Percentiles rank a stretch among this genome's conserved stretches.
Conservation (phyloP, 2,113 vertebrate genomes). For the Eulemur rufifrons region DNA sequence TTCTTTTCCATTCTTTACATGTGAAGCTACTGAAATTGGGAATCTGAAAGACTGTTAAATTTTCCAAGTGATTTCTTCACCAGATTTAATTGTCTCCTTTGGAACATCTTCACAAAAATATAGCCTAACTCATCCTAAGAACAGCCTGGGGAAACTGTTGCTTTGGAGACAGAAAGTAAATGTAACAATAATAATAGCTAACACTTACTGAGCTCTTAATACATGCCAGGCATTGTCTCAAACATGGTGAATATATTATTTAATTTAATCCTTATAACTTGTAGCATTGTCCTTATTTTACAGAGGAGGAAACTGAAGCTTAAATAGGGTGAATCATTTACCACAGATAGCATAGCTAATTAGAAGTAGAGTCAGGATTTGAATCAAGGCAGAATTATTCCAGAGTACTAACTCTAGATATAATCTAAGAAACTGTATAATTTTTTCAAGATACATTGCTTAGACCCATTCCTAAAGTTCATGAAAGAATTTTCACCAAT, state of each 20-base stretch:
- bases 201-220: not conserved
- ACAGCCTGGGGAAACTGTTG: not conserved
- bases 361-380: not conserved
- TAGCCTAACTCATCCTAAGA: not conserved
- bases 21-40: not conserved
- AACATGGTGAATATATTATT: not conserved
- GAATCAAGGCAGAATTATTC: not conserved
- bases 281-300: not conserved
- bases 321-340: not conserved
- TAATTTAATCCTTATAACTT: not conserved
- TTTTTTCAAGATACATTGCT: not conserved
- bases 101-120: conserved; percentile 35
- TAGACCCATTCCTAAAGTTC: not conserved
- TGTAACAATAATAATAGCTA: not conserved
- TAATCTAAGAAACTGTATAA: not conserved
- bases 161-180: not conserved
- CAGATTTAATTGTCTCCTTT: conserved; percentile 33
- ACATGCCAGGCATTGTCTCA: not conserved
- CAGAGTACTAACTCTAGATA: not conserved
- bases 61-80: conserved; percentile 28
- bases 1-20: not conserved
- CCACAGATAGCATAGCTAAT: not conserved
- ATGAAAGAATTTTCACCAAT: not conserved
- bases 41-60: conserved; percentile 39
- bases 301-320: not conserved